Evolutionary conservation across 2,888 invertebrate species (phyloP), one percentile per base, ranked within the genome.

Genomic region (Drosophila suboccidentalis): DNA sequence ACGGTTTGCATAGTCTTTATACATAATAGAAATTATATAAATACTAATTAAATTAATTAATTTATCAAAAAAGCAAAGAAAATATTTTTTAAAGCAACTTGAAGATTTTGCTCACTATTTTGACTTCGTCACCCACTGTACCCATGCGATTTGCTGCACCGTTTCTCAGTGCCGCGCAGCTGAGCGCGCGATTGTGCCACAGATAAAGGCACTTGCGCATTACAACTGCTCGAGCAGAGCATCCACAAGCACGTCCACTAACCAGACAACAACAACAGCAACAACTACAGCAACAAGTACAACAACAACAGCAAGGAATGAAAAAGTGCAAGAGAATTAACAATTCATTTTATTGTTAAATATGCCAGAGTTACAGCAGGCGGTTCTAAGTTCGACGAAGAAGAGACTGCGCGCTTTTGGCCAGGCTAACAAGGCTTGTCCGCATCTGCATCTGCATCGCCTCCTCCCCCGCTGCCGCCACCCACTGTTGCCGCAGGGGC

Each of bases 281-380:
- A 11, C 57, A 47, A 15, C 67, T 55, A 39, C 66, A 61, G 53
- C 55, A 39, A 26, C 19, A 49, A 22, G 4, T 22, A 34, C 26
- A 51, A 63, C 49, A 67, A 39, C 50, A 53, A 32, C 47, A 67
- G 2, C 8, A 29, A 29, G 29, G 2, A 51, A 29, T 51, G 64
- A 69, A 78, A 88, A 86, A 76, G 85, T 87, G 86, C 86, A 85
- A 74, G 68, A 78, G 90, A 86, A 86, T 89, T 88, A 86, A 88
- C 86, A 86, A 86, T 86, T 86, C 88, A 86, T 86, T 86, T 86
- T 86, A 89, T 86, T 86, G 89, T 86, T 86, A 86, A 86, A 88
- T 88, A 83, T 86, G 78, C 78, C 55, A 50, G 49, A 54, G 53
- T 41, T 39, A 39, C 49, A 50, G 55, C 67, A 67, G 69, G 61